Percentiles rank a stretch among this genome's conserved stretches.
These are phyloP conservation scores for Nowickia ferox DNA, from an alignment of 2,888 invertebrate genomes.

Conservation along the genomic window DNA sequence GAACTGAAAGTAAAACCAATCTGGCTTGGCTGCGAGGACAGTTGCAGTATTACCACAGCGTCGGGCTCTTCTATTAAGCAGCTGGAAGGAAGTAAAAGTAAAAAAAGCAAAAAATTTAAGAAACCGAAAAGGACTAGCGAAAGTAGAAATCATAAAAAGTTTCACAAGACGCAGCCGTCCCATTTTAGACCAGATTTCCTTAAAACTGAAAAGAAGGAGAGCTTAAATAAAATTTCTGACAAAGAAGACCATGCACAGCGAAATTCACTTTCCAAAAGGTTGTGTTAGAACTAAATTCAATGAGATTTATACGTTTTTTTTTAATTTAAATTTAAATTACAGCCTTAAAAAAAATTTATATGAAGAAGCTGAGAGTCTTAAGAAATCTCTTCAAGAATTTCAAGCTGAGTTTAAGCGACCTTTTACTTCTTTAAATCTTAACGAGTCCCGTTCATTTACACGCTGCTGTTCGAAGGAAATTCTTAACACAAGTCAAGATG, in stretches of 20 bases:
- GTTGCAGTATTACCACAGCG: constrained; percentile 66
- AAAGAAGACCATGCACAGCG: not conserved
- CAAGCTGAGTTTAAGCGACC: constrained; percentile 74
- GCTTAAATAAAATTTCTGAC: not conserved
- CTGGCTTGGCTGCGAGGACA: constrained; percentile 62
- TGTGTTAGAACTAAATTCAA: not conserved
- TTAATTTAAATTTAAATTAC: constrained; percentile 12
- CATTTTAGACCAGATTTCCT: not conserved
- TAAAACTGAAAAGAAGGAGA: not conserved
- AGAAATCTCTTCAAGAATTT: constrained; percentile 75
- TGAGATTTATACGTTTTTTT: not conserved
- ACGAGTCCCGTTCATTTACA: constrained; percentile 3
- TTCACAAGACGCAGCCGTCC: not conserved
- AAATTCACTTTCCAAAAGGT: constrained; percentile 22
- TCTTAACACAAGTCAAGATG: not conserved
- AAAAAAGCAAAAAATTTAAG: constrained; percentile 69
- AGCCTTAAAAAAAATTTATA: constrained; percentile 77
- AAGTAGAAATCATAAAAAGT: not conserved
- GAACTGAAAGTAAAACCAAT: constrained; percentile 76
- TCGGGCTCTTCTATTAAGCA: constrained; percentile 62
- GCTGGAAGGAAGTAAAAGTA: constrained; percentile 24
- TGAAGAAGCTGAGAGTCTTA: constrained; percentile 76
- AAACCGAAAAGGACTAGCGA: constrained; percentile 62
- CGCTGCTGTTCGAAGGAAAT: constrained; percentile 26
- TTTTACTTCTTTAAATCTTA: constrained; percentile 11